These are phyloP conservation scores for Linepithema humile DNA, from an alignment of 1,140 invertebrate species.

Conservation along the genomic window DNA sequence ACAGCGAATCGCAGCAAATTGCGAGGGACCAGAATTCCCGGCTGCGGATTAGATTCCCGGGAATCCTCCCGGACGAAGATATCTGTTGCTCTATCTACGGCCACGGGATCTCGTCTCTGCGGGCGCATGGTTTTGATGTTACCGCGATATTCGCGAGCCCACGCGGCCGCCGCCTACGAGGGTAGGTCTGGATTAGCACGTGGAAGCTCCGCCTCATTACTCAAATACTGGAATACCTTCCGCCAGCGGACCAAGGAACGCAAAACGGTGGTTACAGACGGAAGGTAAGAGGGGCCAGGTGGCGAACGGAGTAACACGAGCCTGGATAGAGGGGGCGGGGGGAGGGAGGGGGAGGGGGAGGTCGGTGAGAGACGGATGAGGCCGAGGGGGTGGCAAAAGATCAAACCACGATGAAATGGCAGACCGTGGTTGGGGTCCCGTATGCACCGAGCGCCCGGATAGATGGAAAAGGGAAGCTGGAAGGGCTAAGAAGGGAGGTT, in stretches of 20 bases:
- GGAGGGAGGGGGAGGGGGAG: background rate
- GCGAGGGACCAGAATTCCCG: constrained; percentile 48
- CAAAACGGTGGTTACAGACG: constrained; percentile 40
- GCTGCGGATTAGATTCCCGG: constrained; percentile 55
- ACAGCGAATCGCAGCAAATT: constrained; percentile 59
- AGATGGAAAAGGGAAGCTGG: constrained; percentile 56
- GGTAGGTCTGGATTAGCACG: constrained; percentile 66
- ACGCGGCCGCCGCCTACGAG: constrained; percentile 41
- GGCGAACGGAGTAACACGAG: constrained; percentile 20
- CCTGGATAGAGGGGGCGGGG: constrained; percentile 10
- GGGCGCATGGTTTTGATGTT: constrained; percentile 67
- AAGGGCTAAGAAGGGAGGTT: constrained; percentile 53
- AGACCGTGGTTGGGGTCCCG: constrained; percentile 57
- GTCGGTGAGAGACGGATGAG: background rate
- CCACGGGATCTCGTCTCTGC: constrained; percentile 49
- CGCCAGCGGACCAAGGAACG: constrained; percentile 27
- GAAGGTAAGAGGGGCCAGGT: constrained; percentile 26
- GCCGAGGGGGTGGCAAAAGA: constrained; percentile 58
- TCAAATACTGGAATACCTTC: constrained; percentile 65
- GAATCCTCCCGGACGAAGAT: constrained; percentile 55
- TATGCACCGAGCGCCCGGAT: constrained; percentile 53
- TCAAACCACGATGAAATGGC: constrained; percentile 68
- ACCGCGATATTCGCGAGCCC: constrained; percentile 60
- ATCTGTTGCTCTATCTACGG: constrained; percentile 66
- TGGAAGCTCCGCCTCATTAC: constrained; percentile 68